Evolutionary conservation across 1,140 invertebrate genomes (phyloP).

Genomic region (Megalonaias nervosa): DNA sequence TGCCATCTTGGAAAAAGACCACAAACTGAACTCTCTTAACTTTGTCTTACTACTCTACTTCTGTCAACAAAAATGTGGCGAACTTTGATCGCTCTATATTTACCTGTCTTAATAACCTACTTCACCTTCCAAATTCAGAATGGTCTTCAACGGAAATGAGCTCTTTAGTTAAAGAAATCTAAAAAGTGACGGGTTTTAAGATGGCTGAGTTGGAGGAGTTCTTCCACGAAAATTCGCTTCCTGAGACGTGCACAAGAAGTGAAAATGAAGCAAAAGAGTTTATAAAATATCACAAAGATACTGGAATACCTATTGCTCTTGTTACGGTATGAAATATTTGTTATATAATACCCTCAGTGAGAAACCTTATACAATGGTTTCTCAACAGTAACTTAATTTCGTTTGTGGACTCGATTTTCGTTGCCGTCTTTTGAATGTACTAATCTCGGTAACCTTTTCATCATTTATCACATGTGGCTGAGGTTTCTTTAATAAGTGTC

Average conservation of each 20-base stretch:
- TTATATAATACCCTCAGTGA: not conserved
- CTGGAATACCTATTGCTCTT: slow-evolving; percentile 80
- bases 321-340: slow-evolving; percentile 78
- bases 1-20: too few relatives aligned
- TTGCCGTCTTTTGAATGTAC: too few relatives aligned
- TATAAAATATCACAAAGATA: slow-evolving; percentile 77
- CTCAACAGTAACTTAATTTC: not conserved
- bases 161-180: slow-evolving; percentile 3
- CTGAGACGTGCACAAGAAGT: slow-evolving; percentile 82
- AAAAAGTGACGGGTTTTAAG: slow-evolving; percentile 20
- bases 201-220: slow-evolving; percentile 38
- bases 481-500: too few relatives aligned
- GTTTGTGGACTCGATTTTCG: too few relatives aligned
- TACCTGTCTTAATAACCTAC: not conserved
- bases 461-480: too few relatives aligned
- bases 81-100: not conserved
- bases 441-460: too few relatives aligned
- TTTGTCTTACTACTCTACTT: too few relatives aligned
- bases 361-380: not conserved
- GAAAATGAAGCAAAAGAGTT: slow-evolving; percentile 81
- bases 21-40: too few relatives aligned
- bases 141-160: slow-evolving; percentile 17
- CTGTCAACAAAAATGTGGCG: too few relatives aligned
- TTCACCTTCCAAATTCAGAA: not conserved
- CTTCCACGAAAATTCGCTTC: slow-evolving; percentile 62